Evolutionary conservation across 2,113 vertebrate genomes (phyloP).

Genomic region (Microtus oregoni): DNA sequence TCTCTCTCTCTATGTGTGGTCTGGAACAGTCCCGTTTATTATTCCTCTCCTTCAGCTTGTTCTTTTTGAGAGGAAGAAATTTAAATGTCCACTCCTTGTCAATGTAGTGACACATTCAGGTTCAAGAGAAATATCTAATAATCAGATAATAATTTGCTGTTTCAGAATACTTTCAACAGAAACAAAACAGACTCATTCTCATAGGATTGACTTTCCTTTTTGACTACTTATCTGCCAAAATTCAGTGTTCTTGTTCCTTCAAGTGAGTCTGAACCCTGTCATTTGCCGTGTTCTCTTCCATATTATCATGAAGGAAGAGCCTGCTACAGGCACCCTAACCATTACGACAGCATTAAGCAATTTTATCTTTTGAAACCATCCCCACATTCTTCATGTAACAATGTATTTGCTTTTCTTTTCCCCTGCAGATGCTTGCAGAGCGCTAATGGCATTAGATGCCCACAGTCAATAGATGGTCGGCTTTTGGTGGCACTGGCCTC

Average conservation of each 20-base stretch:
- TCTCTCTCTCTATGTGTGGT: background rate
- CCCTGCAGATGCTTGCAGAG: slow-evolving; percentile 76
- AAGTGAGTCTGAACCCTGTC: slow-evolving; percentile 58
- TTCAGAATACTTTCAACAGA: slow-evolving; percentile 49
- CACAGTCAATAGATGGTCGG: slow-evolving; percentile 85
- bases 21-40: background rate
- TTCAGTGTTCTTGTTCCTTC: slow-evolving; percentile 45
- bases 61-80: background rate
- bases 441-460: slow-evolving; percentile 87
- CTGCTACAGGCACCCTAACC: slow-evolving; percentile 25
- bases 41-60: background rate
- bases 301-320: background rate
- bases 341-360: slow-evolving; percentile 53
- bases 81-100: background rate
- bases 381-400: slow-evolving; percentile 75
- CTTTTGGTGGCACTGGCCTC: slow-evolving; percentile 86
- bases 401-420: slow-evolving; percentile 78
- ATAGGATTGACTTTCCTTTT: background rate
- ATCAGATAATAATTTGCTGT: background rate
- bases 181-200: slow-evolving; percentile 16
- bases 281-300: background rate
- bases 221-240: slow-evolving; percentile 26
- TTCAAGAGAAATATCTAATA: slow-evolving; percentile 28
- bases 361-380: slow-evolving; percentile 81
- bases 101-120: background rate